phyloP scores from a whole-genome alignment of 1,140 invertebrate genomes.

The Tigriopus japonicus region DNA sequence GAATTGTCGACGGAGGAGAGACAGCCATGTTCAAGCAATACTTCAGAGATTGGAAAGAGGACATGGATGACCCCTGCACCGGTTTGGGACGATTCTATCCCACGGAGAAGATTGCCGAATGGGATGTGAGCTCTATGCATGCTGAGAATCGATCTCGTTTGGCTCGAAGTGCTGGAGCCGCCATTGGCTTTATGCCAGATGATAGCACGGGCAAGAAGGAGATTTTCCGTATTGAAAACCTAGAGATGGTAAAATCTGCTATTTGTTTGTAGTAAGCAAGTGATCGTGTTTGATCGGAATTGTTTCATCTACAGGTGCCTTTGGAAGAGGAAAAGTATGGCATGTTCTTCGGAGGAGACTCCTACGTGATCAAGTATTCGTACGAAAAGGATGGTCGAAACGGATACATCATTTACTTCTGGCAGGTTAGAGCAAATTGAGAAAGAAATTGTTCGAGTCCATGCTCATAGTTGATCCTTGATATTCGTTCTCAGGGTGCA shows the following conservation, averaged over 20 bases:
- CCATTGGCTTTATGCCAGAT: slow-evolving; percentile 50
- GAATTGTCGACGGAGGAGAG: slow-evolving; percentile 50
- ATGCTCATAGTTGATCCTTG: slow-evolving; percentile 18
- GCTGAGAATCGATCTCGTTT: slow-evolving; percentile 23
- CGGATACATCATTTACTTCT: slow-evolving; percentile 46
- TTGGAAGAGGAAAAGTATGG: slow-evolving; percentile 36
- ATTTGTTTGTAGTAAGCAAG: no score
- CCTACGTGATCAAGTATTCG: slow-evolving; percentile 52
- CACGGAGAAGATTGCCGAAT: slow-evolving; percentile 16
- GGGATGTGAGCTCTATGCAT: slow-evolving; percentile 21
- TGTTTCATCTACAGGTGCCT: slow-evolving; percentile 22
- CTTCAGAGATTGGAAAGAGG: slow-evolving; percentile 49
- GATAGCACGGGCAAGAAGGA: slow-evolving; percentile 37
- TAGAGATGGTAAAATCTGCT: slow-evolving; percentile 33
- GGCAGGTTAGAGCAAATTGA: slow-evolving; percentile 35
- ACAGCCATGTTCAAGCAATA: slow-evolving; percentile 56
- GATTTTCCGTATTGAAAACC: slow-evolving; percentile 33
- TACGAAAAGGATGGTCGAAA: slow-evolving; percentile 33
- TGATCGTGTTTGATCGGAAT: no score
- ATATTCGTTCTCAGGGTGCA: slow-evolving; percentile 26
- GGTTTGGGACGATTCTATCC: slow-evolving; percentile 5
- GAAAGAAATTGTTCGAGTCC: slow-evolving; percentile 13
- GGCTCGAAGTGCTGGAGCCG: slow-evolving; percentile 28
- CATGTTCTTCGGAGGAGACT: slow-evolving; percentile 52
- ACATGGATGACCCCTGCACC: slow-evolving; percentile 11